Conservation (phyloP, 2,797 vertebrate genomes). For the Crypturellus tataupa region DNA sequence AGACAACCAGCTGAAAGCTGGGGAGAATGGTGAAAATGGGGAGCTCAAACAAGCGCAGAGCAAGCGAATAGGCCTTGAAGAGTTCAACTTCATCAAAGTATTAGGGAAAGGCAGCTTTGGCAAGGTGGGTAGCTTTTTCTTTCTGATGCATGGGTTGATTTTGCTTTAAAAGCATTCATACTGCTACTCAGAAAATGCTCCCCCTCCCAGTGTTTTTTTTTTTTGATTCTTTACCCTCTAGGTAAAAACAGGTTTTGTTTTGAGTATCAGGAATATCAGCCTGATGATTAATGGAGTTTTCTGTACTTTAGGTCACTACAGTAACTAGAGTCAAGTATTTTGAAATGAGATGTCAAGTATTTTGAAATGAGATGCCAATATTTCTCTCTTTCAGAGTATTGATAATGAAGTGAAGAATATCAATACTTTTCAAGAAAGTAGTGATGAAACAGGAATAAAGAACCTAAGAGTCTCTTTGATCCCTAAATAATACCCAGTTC, state of each 20-base stretch:
- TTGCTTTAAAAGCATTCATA: not conserved
- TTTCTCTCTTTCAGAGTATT: not conserved
- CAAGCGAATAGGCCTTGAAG: conserved; percentile 89
- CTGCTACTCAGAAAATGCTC: not conserved
- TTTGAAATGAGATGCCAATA: not conserved
- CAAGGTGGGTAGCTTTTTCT: conserved; percentile 84
- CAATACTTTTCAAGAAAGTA: not conserved
- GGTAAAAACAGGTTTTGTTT: not conserved
- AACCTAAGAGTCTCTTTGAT: not conserved
- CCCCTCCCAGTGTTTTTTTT: not conserved
- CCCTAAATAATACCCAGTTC: not conserved
- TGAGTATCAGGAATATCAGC: not conserved
- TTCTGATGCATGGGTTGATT: not conserved
- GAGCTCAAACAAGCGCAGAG: conserved; percentile 88
- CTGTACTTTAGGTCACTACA: not conserved
- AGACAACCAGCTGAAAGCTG: conserved; percentile 81
- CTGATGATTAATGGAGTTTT: not conserved
- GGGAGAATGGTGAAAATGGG: conserved; percentile 88
- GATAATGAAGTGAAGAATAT: not conserved
- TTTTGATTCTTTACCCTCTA: not conserved
- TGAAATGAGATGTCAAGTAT: not conserved
- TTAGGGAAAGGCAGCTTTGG: conserved; percentile 98
- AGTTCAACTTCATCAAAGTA: conserved; percentile 97
- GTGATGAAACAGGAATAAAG: not conserved
- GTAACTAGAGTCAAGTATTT: not conserved